Evolutionary conservation across 2,797 vertebrate genomes (phyloP).

Genomic region (Pipistrellus pygmaeus): DNA sequence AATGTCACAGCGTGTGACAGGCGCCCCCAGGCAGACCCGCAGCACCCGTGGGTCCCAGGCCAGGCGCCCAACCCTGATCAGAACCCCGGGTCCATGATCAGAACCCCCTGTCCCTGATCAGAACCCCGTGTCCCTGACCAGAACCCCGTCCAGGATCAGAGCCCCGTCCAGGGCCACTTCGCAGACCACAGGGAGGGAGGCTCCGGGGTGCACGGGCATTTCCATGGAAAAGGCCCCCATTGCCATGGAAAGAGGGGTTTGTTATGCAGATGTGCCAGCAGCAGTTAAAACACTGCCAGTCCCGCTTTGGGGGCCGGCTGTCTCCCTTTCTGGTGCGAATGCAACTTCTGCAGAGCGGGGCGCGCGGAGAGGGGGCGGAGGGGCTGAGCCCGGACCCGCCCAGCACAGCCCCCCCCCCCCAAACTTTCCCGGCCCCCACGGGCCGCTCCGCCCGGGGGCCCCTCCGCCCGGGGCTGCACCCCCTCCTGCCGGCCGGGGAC

Average conservation of each 20-base stretch:
- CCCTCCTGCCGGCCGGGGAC: neutral
- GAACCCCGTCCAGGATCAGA: neutral
- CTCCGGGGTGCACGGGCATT: neutral
- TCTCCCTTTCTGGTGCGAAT: neutral
- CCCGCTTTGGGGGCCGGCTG: neutral
- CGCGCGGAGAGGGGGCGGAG: neutral
- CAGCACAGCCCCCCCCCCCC: slow-evolving; percentile 44
- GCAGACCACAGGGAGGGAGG: neutral
- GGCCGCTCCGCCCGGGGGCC: too few species aligned
- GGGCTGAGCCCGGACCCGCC: slow-evolving; percentile 46
- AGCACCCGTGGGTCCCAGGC: slow-evolving; percentile 54
- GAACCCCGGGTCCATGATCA: too few species aligned
- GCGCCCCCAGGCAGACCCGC: slow-evolving; percentile 54
- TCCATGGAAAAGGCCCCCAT: neutral
- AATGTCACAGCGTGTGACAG: slow-evolving; percentile 49
- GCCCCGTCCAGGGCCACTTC: neutral
- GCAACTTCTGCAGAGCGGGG: slow-evolving; percentile 49
- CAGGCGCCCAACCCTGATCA: neutral
- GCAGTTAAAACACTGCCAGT: slow-evolving; percentile 54
- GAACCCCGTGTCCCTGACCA: too few species aligned
- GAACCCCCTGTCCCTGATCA: neutral
- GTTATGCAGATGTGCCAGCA: neutral
- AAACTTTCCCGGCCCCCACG: slow-evolving; percentile 62
- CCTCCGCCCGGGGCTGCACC: too few species aligned
- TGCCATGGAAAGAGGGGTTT: neutral